Evolutionary conservation across 2,113 vertebrate species (phyloP).

Genomic region (Gulo gulo): DNA sequence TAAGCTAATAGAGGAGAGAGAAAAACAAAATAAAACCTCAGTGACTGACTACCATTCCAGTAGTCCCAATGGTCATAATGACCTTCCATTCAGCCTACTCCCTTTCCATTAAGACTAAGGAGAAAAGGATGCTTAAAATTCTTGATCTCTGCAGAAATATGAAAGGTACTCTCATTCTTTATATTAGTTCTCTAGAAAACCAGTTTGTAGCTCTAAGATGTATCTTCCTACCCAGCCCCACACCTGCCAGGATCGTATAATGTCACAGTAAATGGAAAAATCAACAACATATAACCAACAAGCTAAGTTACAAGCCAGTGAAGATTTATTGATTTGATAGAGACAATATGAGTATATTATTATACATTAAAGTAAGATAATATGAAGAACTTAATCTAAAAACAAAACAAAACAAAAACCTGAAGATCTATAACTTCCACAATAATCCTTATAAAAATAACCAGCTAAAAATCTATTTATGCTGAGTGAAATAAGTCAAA

Average conservation of each 20-base stretch:
- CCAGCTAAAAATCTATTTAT: neutral
- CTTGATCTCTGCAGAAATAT: conserved; percentile 3
- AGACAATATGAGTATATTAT: neutral
- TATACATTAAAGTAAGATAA: neutral
- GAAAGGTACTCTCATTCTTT: neutral
- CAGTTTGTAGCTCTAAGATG: neutral
- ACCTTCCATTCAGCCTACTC: neutral
- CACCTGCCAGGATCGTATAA: neutral
- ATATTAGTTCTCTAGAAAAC: neutral
- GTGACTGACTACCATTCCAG: neutral
- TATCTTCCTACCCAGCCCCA: neutral
- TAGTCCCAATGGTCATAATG: neutral
- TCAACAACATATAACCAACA: neutral
- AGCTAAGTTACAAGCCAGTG: neutral
- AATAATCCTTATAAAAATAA: conserved; percentile 5
- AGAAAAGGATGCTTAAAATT: neutral
- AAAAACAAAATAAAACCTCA: neutral
- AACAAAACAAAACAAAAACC: neutral
- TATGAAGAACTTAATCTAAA: neutral
- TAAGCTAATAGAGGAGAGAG: neutral
- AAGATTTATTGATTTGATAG: neutral
- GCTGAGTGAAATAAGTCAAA: no score
- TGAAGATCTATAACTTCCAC: neutral
- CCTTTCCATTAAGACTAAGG: neutral
- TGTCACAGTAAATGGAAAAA: neutral